Evolutionary conservation across 2,797 vertebrate genomes (phyloP).

Genomic region (Coendou prehensilis): DNA sequence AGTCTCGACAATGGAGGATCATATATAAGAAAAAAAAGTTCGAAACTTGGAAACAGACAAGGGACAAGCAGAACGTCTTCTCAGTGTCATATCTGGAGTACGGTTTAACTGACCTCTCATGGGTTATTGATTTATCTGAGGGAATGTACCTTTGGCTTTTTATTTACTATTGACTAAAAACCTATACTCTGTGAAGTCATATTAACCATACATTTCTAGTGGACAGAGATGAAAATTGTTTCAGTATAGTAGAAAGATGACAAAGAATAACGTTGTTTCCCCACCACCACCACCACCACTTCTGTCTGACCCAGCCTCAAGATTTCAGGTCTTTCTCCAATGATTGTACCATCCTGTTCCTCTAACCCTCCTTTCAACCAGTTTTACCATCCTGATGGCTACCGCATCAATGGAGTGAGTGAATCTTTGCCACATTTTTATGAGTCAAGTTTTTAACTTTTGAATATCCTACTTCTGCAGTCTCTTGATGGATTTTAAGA

Average conservation of each 20-base stretch:
- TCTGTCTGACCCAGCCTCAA: background rate
- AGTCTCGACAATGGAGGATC: background rate
- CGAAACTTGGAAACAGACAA: conserved; percentile 37
- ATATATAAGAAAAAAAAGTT: conserved; percentile 24
- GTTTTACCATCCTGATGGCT: background rate
- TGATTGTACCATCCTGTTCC: background rate
- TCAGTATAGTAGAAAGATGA: background rate
- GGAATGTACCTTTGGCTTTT: conserved; percentile 19
- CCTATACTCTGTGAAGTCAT: background rate
- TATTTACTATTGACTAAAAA: conserved; percentile 7
- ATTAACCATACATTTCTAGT: background rate
- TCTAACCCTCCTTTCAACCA: background rate
- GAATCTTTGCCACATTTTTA: background rate
- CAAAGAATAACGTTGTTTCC: background rate
- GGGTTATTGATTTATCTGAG: background rate
- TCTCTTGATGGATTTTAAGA: conserved; percentile 20
- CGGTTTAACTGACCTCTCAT: background rate
- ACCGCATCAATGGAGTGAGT: background rate
- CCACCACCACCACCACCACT: background rate
- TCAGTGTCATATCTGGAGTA: background rate
- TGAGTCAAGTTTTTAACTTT: conserved; percentile 23
- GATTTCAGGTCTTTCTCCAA: background rate
- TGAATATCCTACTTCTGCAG: conserved; percentile 3
- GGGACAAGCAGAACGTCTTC: background rate
- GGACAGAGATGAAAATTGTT: background rate